Evolutionary conservation across 2,888 invertebrate species (phyloP).

Genomic region (Tenthredo mesomela): DNA sequence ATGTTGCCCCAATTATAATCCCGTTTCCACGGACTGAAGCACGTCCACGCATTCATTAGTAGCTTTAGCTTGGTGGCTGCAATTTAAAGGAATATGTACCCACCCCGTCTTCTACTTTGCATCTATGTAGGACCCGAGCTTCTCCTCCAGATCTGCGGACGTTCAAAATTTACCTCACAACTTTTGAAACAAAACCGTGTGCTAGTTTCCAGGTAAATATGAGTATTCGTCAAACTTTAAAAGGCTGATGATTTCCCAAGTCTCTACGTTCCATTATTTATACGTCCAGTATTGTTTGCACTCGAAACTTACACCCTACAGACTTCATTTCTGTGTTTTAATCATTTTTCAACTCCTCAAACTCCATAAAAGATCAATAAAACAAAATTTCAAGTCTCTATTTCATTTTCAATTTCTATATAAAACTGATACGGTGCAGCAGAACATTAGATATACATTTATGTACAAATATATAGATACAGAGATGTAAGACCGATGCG

Average conservation of each 20-base stretch:
- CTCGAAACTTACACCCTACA: conserved; percentile 1
- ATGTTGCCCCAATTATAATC: conserved; percentile 45
- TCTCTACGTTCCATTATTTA: neutral
- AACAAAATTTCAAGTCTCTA: neutral
- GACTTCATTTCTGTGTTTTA: conserved; percentile 23
- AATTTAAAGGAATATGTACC: conserved; percentile 26
- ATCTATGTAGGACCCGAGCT: neutral
- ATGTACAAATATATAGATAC: neutral
- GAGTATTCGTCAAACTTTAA: conserved; percentile 3
- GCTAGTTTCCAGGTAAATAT: conserved; percentile 14
- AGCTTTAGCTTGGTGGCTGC: conserved; percentile 7
- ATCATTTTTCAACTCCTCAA: neutral
- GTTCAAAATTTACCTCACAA: neutral
- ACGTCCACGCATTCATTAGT: conserved; percentile 45
- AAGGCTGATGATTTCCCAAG: conserved; percentile 29
- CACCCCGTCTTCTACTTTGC: conserved; percentile 10
- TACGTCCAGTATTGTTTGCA: conserved; percentile 2
- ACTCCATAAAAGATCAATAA: neutral
- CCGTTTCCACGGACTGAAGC: conserved; percentile 31
- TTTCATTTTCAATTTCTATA: neutral
- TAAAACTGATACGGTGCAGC: neutral
- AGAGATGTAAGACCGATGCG: conserved; percentile 10
- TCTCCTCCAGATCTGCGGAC: neutral
- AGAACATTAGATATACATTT: neutral
- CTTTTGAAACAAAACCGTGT: neutral